Evolutionary conservation across 2,797 vertebrate species (phyloP), one percentile per base, ranked within the genome.

Genomic region (Tadarida brasiliensis): DNA sequence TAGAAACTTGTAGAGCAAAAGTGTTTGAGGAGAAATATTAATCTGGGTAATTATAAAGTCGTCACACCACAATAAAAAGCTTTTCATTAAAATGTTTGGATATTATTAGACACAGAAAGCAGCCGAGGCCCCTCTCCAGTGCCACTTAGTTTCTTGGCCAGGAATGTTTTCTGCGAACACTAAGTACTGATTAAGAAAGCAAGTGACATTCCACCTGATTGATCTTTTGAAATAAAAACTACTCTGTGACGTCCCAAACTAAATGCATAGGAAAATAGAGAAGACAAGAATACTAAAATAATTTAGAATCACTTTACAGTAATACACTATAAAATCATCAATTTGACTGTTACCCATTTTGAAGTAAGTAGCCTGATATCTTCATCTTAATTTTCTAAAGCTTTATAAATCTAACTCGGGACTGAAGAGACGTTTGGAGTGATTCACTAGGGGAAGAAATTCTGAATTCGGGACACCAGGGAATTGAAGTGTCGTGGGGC

Each of bases 401-500:
- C 33, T 86, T 87, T 59, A 57, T 83, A 76, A 87, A 83, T 47
- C 39, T 59, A 93, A 92, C 35, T 59, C 14, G 22, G 59, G 30
- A 85, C 20, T 33, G 28, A 68, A 81, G 68, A 94, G 19, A 70
- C 5, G 76, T 91, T 78, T 95, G 65, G 73, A 96, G 7, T 11
- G 59, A 39, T 78, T 92, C 59, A 68, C 30, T 84, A n/a, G 59
- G 15, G n/a, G 73, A 90, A 95, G 74, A 94, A 84, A 95, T 73
- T 92, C 47, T 92, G 70, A 59, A 91, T 95, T 92, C 20, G 83
- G 71, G 74, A 91, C 3, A 1, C 74, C 35, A n/a, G 76, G 7
- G 65, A 92, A 87, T 73, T 94, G 59, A 92, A 92, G 70, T 77
- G 20, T 35, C 57, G 7, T 94, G 87, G 95, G 92, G 51, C 44